A percentile compares a stretch with the other conserved stretches of the same genome.
These are phyloP conservation scores for Drosophila greeni DNA, from an alignment of 2,888 invertebrate species.

Conservation along the genomic window DNA sequence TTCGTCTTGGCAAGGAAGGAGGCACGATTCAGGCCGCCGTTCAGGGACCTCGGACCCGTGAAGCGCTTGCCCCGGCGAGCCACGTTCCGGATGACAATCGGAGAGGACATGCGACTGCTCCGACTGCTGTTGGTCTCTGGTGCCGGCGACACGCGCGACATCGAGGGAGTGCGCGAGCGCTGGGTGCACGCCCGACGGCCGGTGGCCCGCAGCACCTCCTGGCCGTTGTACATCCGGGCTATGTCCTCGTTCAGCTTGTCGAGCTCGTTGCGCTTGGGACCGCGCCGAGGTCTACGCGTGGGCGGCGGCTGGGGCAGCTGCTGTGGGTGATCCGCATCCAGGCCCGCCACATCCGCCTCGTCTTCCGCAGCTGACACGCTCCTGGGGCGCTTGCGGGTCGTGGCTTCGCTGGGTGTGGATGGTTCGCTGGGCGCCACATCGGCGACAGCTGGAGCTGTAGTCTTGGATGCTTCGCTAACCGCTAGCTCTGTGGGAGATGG, in stretches of 20 bases:
- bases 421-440: not conserved
- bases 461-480: not conserved
- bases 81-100: conserved; percentile 31
- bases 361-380: not conserved
- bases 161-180: conserved; percentile 1
- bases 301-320: not conserved
- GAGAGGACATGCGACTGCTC: conserved; percentile 8
- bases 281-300: not conserved
- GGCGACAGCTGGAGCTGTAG: not conserved
- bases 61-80: conserved; percentile 48
- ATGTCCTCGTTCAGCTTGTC: conserved; percentile 84
- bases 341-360: not conserved
- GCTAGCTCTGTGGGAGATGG: too few relatives aligned
- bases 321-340: too few relatives aligned
- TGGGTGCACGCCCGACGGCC: conserved; percentile 81
- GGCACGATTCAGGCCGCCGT: conserved; percentile 22
- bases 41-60: not conserved
- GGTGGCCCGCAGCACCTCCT: conserved; percentile 81
- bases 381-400: conserved; percentile 42
- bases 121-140: not conserved
- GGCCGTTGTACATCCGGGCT: conserved; percentile 83
- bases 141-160: not conserved
- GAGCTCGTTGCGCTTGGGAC: conserved; percentile 80
- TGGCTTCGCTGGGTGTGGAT: not conserved
- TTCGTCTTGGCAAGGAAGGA: not conserved